These are phyloP conservation scores for Tragelaphus buxtoni DNA, from an alignment of 2,113 vertebrate genomes.

Conservation along the genomic window DNA sequence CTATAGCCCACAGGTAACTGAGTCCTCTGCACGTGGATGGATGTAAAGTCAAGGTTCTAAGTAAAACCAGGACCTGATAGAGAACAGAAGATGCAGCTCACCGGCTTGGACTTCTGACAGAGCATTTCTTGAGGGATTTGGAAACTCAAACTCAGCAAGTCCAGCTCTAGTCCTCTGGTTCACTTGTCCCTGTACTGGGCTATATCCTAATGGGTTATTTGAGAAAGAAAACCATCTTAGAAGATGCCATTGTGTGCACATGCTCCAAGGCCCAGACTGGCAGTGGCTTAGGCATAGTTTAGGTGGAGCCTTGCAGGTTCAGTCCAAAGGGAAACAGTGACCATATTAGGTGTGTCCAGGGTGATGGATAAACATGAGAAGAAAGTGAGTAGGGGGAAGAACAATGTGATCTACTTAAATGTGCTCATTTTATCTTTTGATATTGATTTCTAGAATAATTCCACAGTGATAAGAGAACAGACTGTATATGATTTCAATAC, in stretches of 20 bases:
- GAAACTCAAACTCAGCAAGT: not conserved
- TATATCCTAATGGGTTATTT: not conserved
- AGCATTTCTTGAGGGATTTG: not conserved
- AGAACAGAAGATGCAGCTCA: not conserved
- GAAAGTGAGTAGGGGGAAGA: not conserved
- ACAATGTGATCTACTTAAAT: not conserved
- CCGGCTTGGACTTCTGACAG: not conserved
- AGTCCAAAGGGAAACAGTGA: conserved; percentile 48
- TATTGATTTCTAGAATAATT: not conserved
- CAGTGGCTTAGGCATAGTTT: not conserved
- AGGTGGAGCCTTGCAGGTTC: not conserved
- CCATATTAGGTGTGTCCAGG: conserved; percentile 33
- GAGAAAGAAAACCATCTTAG: not conserved
- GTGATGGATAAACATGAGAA: not conserved
- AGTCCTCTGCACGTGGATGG: not conserved
- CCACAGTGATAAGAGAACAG: not conserved
- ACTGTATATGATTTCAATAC: not conserved
- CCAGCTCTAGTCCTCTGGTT: not conserved
- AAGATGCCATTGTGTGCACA: not conserved
- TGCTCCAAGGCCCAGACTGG: not conserved
- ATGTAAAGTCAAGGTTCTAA: not conserved
- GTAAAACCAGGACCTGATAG: not conserved
- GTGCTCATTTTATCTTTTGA: not conserved
- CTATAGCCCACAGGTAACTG: not conserved
- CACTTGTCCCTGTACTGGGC: not conserved